Percentiles rank a stretch among this genome's conserved stretches.
phyloP scores from a whole-genome alignment of 1,140 invertebrate genomes.

The Achroia grisella region DNA sequence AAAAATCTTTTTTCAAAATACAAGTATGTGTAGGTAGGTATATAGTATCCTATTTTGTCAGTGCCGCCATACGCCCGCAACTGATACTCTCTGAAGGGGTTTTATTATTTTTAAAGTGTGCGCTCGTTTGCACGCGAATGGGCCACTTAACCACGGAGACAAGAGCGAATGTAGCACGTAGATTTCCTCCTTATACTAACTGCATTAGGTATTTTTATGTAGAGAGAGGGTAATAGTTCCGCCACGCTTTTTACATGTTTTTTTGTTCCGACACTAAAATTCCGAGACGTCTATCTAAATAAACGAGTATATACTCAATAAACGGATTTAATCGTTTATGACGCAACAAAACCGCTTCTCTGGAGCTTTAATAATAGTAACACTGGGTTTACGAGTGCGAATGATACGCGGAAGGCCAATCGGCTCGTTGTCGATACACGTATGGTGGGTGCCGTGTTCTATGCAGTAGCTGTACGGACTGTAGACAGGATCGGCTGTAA shows the following conservation, averaged over 20 bases:
- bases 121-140: slow-evolving; percentile 74
- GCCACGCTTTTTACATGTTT: slow-evolving; percentile 67
- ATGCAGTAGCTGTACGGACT: slow-evolving; percentile 7
- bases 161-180: slow-evolving; percentile 33
- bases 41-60: background rate
- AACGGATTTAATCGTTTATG: slow-evolving; percentile 18
- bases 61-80: slow-evolving; percentile 7
- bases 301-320: slow-evolving; percentile 20
- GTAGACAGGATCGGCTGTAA: slow-evolving; percentile 28
- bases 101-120: slow-evolving; percentile 72
- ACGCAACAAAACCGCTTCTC: slow-evolving; percentile 14
- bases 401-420: slow-evolving; percentile 26
- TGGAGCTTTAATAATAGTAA: slow-evolving; percentile 29
- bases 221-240: slow-evolving; percentile 54
- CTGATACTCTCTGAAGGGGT: slow-evolving; percentile 44
- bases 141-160: slow-evolving; percentile 73
- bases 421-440: slow-evolving; percentile 32
- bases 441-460: slow-evolving; percentile 9
- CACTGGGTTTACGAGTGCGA: slow-evolving; percentile 31
- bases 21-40: background rate
- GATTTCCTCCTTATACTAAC: slow-evolving; percentile 48
- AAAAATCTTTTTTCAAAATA: no score
- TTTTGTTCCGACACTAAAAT: slow-evolving; percentile 5
- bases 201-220: slow-evolving; percentile 59
- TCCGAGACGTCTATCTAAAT: slow-evolving; percentile 6